Percentiles rank a stretch among this genome's conserved stretches.
Evolutionary conservation across 92 coral and sea anemone species (phyloP).

Genomic region (Porites lobata): DNA sequence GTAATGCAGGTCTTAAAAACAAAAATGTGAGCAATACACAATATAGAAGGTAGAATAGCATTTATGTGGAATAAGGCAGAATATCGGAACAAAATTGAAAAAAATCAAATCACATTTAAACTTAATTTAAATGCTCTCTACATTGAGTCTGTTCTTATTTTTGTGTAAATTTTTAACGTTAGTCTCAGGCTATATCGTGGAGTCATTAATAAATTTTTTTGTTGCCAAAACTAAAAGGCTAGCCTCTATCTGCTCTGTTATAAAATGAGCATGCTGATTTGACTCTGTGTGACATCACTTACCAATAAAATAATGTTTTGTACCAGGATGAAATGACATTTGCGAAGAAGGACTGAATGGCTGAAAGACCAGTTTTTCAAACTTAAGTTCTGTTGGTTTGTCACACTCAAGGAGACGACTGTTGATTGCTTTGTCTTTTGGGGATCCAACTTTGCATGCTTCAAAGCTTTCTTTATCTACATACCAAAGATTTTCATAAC

Average conservation of each 20-base stretch:
- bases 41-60: background rate
- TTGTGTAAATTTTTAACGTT: too few relatives aligned
- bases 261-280: background rate
- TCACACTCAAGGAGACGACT: slow-evolving; percentile 47
- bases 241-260: too few relatives aligned
- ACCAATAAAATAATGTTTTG: slow-evolving; percentile 80
- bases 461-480: slow-evolving; percentile 73
- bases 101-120: background rate
- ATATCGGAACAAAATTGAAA: background rate
- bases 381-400: slow-evolving; percentile 49
- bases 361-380: slow-evolving; percentile 59
- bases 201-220: too few relatives aligned
- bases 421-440: slow-evolving; percentile 29
- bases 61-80: background rate
- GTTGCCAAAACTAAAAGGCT: too few relatives aligned
- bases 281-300: background rate
- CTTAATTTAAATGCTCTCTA: background rate
- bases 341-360: slow-evolving; percentile 49
- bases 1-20: background rate
- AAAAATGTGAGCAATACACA: background rate
- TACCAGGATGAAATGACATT: slow-evolving; percentile 66
- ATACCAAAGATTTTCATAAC: slow-evolving; percentile 77
- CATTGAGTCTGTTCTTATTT: too few relatives aligned
- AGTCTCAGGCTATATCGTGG: too few relatives aligned
- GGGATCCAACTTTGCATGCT: slow-evolving; percentile 65